Evolutionary conservation across 1,140 invertebrate genomes (phyloP).

Genomic region (Drosophila guanche): DNA sequence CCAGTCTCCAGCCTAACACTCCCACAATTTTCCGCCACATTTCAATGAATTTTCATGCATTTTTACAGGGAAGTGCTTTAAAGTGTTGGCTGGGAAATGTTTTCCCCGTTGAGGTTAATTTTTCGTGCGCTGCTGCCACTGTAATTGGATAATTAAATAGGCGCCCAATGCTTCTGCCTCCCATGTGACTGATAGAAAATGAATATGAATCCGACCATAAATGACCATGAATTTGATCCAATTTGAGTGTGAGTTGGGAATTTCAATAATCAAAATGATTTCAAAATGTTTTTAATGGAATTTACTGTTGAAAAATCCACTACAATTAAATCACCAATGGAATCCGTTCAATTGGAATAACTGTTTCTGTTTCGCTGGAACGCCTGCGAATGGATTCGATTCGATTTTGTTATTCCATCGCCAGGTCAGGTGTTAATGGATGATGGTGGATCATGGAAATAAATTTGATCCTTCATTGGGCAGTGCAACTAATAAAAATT

Average conservation of each 20-base stretch:
- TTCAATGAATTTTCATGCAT: constrained; percentile 8
- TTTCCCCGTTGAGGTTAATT: constrained; percentile 59
- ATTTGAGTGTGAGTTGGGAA: constrained; percentile 28
- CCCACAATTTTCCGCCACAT: not conserved
- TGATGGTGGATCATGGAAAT: no score
- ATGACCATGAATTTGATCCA: constrained; percentile 8
- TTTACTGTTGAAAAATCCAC: constrained; percentile 28
- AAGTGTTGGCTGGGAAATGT: constrained; percentile 46
- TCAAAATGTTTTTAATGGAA: constrained; percentile 51
- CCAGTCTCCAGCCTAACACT: not conserved
- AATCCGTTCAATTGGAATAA: constrained; percentile 55
- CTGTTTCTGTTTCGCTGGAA: constrained; percentile 36
- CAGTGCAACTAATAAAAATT: no score
- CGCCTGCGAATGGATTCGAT: constrained; percentile 32
- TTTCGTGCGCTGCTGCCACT: constrained; percentile 37
- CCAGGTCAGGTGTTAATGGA: not conserved
- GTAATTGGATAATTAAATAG: constrained; percentile 80
- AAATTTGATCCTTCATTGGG: no score
- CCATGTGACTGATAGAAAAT: no score
- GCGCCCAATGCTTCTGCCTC: constrained; percentile 42
- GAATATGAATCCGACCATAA: constrained; percentile 1
- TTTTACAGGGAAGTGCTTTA: constrained; percentile 34
- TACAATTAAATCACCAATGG: constrained; percentile 58
- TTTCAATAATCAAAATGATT: constrained; percentile 60
- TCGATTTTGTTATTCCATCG: constrained; percentile 23